Conservation (phyloP, 2,888 invertebrate genomes). For the Paralinhomoeus sp. region DNA sequence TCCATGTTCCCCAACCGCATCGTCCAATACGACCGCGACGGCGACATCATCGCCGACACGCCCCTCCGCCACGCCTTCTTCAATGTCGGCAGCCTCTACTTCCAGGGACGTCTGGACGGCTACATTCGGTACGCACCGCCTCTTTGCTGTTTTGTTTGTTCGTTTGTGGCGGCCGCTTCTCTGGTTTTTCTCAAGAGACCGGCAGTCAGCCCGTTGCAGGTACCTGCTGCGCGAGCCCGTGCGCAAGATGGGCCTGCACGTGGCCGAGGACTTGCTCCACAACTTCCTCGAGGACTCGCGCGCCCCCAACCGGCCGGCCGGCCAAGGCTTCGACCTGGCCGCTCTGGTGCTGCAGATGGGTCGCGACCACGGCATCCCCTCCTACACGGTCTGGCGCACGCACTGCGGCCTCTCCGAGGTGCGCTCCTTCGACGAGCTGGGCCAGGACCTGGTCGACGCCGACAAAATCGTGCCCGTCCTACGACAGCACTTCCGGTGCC, state of each 20-base stretch:
- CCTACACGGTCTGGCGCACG: slow-evolving; percentile 10
- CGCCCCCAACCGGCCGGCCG: too few species aligned
- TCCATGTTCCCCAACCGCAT: slow-evolving; percentile 12
- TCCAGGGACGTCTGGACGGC: slow-evolving; percentile 16
- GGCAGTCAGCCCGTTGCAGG: slow-evolving; percentile 10
- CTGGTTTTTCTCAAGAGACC: too few species aligned
- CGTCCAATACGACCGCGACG: slow-evolving; percentile 7
- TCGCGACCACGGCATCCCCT: slow-evolving; percentile 22
- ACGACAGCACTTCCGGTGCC: too few species aligned
- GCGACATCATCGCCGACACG: slow-evolving; percentile 2
- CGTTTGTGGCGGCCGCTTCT: too few species aligned
- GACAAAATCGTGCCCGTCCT: not conserved
- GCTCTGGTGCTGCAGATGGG: slow-evolving; percentile 21
- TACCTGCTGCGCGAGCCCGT: slow-evolving; percentile 15
- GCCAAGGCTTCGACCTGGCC: slow-evolving; percentile 18
- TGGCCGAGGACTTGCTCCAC: slow-evolving; percentile 12
- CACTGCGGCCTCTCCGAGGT: slow-evolving; percentile 3
- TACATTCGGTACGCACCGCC: not conserved
- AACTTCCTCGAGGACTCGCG: slow-evolving; percentile 1
- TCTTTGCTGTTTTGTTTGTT: too few species aligned
- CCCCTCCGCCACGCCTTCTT: slow-evolving; percentile 4
- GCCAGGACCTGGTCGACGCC: slow-evolving; percentile 4
- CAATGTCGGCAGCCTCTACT: slow-evolving; percentile 19
- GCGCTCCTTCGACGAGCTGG: slow-evolving; percentile 6
- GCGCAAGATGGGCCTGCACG: slow-evolving; percentile 13